phyloP scores from a whole-genome alignment of 2,888 invertebrate species.

The Ochropleura leucogaster region DNA sequence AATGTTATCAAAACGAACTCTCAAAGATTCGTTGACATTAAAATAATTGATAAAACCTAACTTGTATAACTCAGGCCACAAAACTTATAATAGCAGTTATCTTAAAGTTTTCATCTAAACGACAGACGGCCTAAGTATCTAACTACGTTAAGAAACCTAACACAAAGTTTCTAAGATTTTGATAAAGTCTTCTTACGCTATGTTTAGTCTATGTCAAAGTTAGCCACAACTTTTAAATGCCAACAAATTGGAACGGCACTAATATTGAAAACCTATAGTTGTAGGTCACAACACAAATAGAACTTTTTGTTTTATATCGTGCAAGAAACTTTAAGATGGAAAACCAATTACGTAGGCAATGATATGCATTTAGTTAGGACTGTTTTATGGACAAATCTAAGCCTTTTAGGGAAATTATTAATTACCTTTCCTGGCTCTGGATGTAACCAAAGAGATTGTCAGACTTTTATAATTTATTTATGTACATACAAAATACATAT shows the following conservation, averaged over 20 bases:
- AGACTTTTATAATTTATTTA: too few relatives aligned
- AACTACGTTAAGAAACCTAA: not conserved
- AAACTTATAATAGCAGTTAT: slow-evolving; percentile 25
- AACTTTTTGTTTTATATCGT: not conserved
- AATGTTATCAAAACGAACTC: not conserved
- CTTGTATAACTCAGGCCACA: slow-evolving; percentile 2
- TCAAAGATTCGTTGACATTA: not conserved
- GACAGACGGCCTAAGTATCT: not conserved
- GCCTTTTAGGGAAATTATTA: too few relatives aligned
- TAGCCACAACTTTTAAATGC: not conserved
- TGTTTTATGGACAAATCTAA: not conserved
- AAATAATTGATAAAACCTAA: slow-evolving; percentile 12
- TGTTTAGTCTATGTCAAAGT: not conserved
- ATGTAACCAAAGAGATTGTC: too few relatives aligned
- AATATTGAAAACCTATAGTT: not conserved
- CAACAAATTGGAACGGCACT: not conserved
- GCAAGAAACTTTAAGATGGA: not conserved
- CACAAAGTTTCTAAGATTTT: slow-evolving; percentile 7
- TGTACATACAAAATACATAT: too few relatives aligned
- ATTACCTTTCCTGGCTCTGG: too few relatives aligned
- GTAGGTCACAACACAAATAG: not conserved
- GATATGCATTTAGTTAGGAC: not conserved
- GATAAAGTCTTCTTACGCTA: not conserved
- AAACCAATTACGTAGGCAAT: not conserved
- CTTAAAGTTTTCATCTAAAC: slow-evolving; percentile 8